Base-by-base conservation (phyloP, 2,888 invertebrate species). In the Rotaria magnacalcarata region DNA sequence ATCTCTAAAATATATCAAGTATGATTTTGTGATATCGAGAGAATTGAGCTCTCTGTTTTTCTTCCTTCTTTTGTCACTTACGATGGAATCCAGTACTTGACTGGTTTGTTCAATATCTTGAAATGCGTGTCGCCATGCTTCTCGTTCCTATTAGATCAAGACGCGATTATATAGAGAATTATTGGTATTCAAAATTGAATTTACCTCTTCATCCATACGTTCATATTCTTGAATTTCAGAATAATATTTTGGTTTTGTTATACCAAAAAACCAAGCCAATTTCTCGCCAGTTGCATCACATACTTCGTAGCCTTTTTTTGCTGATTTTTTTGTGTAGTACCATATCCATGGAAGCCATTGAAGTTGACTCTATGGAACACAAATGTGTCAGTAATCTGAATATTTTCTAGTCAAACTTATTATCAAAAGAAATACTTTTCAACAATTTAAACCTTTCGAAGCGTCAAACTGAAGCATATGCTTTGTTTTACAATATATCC, bases 221-320 rank as follows among this genome's bases (percentile, higher is more conserved):
- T 86, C 75, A 75, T 85, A 86, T 41, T 86, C 86, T 80, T 86
- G 85, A 41, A 85, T 75, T 75, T 86, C 86, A 75, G 85, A 52
- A 43, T 85, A 84, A 85, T 74, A 86, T 41, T 86, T 86, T 10
- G 86, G 86, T 60, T 85, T 85, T 27, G 86, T 86, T 54, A 86
- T 86, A 24, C 86, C 86, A 47, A 86, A 85, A 75, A 85, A 86
- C 86, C 86, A 86, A 16, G 86, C 86, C 2, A 86, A 41, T 54
- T 86, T 86, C 52, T 86, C 86, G 10, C 86, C 86, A 14, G 85
- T 58, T 41, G 47, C 11, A 52, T 86, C 86, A 56, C 86, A 86
- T 56, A 47, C 85, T 80, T 80, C 80, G 34, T 80, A 80, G 47
- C 80, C 6, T 7, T 80, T 80, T 16, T 43, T 80, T 47, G 47